phyloP scores from a whole-genome alignment of 2,113 vertebrate genomes.

The Lepidothrix coronata region DNA sequence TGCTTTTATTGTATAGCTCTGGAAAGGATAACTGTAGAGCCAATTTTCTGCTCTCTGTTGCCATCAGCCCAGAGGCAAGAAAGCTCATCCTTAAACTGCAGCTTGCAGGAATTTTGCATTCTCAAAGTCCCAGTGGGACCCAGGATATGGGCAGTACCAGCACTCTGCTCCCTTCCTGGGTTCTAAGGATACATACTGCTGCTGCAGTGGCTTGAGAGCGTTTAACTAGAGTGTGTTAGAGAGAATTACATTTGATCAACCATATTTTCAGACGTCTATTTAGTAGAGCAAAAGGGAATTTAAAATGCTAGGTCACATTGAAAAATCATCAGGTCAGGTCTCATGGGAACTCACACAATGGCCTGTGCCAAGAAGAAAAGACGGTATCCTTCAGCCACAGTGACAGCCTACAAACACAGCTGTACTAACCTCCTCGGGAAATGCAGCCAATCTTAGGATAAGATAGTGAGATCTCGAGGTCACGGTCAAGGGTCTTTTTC shows the following conservation, averaged over 20 bases:
- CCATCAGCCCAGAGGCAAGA: background rate
- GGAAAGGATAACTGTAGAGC: background rate
- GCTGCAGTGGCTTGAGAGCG: background rate
- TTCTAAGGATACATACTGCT: background rate
- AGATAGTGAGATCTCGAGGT: background rate
- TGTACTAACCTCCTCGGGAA: background rate
- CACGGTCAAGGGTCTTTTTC: background rate
- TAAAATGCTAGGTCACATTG: background rate
- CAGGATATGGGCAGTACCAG: background rate
- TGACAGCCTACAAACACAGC: background rate
- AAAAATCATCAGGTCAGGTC: background rate
- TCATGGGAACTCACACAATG: background rate
- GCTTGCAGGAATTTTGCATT: background rate
- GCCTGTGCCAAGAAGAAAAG: background rate
- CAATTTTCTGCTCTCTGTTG: background rate
- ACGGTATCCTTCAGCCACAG: background rate
- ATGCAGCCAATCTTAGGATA: background rate
- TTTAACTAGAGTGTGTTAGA: background rate
- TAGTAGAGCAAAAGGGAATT: background rate
- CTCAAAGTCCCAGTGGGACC: background rate
- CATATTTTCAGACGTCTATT: background rate
- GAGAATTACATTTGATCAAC: background rate
- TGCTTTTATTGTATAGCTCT: background rate
- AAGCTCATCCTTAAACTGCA: background rate
- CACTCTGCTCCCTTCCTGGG: background rate